Conservation (phyloP, 2,113 vertebrate genomes). For the Phalacrocorax brasilianus region DNA sequence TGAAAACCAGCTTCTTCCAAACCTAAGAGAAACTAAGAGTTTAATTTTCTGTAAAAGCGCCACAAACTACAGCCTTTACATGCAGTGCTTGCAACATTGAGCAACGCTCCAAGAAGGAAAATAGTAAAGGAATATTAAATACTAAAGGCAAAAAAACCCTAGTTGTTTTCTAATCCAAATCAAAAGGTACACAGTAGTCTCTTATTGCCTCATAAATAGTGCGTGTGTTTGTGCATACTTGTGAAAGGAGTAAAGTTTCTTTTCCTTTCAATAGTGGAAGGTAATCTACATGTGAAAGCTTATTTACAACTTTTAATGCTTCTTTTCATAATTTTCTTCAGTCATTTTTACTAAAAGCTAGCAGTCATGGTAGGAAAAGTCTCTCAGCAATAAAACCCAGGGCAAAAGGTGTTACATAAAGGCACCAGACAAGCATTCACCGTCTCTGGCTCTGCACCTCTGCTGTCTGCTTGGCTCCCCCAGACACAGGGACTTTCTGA, state of each 20-base stretch:
- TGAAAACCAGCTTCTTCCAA: background rate
- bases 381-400: background rate
- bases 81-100: background rate
- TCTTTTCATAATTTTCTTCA: constrained; percentile 13
- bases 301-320: constrained; percentile 26
- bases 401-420: background rate
- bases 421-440: background rate
- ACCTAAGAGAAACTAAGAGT: background rate
- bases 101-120: background rate
- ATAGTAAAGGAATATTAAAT: background rate
- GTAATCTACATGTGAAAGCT: background rate
- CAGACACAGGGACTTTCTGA: background rate
- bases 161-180: background rate
- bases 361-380: background rate
- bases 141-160: background rate
- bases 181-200: background rate
- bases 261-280: background rate
- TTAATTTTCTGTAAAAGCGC: background rate
- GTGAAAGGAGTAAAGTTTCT: background rate
- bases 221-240: background rate
- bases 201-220: background rate
- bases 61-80: background rate
- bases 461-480: background rate
- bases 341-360: background rate
- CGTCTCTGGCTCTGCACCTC: background rate